phyloP scores from a whole-genome alignment of 2,888 invertebrate species.

The Rhaphigaster nebulosa region DNA sequence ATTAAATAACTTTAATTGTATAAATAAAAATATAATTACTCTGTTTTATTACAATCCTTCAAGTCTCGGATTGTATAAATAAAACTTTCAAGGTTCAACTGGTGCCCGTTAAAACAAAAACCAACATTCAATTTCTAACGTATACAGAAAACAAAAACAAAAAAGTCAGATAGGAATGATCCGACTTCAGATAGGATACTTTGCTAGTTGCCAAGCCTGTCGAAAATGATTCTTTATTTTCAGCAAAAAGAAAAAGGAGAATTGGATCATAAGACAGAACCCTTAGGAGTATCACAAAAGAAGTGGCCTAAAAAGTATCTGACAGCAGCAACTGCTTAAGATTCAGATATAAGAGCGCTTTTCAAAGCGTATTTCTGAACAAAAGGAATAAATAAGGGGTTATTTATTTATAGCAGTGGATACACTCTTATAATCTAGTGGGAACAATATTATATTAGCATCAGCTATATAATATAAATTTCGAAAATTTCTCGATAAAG shows the following conservation, averaged over 20 bases:
- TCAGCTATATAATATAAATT: not conserved
- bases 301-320: not conserved
- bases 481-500: no score
- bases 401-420: not conserved
- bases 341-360: not conserved
- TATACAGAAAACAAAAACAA: not conserved
- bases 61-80: no score
- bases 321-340: not conserved
- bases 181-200: not conserved
- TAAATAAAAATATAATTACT: no score
- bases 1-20: no score
- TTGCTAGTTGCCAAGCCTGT: not conserved
- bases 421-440: not conserved
- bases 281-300: not conserved
- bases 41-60: no score
- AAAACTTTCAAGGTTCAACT: not conserved
- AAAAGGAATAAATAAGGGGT: not conserved
- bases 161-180: not conserved
- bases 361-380: not conserved
- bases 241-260: not conserved
- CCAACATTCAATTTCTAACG: not conserved
- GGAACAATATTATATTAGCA: not conserved
- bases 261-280: not conserved
- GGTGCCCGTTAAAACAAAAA: not conserved
- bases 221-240: not conserved